Conservation (phyloP, 2,113 vertebrate species). For the Girardinichthys multiradiatus region DNA sequence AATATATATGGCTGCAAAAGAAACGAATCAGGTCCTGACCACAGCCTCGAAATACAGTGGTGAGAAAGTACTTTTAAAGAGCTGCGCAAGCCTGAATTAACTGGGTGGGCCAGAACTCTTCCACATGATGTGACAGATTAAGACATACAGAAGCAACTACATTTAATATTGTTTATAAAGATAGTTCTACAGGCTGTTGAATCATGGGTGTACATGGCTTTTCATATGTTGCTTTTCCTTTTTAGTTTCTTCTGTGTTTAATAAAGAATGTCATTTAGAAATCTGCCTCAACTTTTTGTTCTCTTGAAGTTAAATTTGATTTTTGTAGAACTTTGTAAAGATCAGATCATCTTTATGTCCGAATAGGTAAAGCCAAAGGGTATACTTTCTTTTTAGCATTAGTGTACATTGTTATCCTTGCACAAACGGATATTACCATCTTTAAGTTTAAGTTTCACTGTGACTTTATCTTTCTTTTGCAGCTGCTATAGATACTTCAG, state of each 20-base stretch:
- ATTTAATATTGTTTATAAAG: not conserved
- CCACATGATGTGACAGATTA: not conserved
- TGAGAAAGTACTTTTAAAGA: not conserved
- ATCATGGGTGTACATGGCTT: not conserved
- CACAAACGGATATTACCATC: not conserved
- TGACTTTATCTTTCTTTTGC: constrained; percentile 13
- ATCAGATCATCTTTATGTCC: not conserved
- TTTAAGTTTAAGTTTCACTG: not conserved
- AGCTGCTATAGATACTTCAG: constrained; percentile 90
- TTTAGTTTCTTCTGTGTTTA: not conserved
- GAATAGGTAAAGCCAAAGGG: not conserved
- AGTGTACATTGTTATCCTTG: not conserved
- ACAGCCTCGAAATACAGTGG: not conserved
- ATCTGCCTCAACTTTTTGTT: not conserved
- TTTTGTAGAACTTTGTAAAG: not conserved
- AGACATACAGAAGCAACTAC: not conserved
- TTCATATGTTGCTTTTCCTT: not conserved
- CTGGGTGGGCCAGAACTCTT: not conserved
- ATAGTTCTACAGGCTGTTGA: not conserved
- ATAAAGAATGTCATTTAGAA: not conserved
- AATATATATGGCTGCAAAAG: not conserved
- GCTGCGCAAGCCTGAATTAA: not conserved
- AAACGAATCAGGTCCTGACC: not conserved
- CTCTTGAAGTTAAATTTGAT: not conserved
- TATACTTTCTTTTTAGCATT: not conserved